Evolutionary conservation across 2,888 invertebrate species (phyloP), one percentile per base, ranked within the genome.

Genomic region (Caenorhabditis uteleia): DNA sequence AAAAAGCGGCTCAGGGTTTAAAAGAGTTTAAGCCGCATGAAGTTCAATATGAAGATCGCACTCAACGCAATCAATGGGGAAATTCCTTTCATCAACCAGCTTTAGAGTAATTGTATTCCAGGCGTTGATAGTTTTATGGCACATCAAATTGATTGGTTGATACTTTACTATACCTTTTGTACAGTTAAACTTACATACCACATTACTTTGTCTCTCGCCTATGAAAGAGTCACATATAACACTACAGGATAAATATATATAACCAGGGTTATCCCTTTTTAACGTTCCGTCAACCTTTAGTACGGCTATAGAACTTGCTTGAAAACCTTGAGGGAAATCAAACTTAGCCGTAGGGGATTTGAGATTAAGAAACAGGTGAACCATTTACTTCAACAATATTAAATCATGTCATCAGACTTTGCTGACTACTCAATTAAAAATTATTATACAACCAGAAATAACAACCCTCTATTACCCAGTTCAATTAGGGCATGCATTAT

Each of bases 401-500:
- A 43, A 10, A n/a, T n/a, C n/a, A n/a, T n/a, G n/a, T n/a, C n/a
- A n/a, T n/a, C n/a, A 42, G 56, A 56, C 10, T 56, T 56, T 21
- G 43, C 16, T 47, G 60, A 54, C 21, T 60, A 48, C 25, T 44
- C 49, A 51, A 34, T 65, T 44, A 61, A 69, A 62, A 67, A 67
- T 59, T 68, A 43, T 54, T 70, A 71, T 39, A 27, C 69, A 14
- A 25, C 48, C 43, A 57, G 69, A 59, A 62, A 71, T 21, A 71
- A 71, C 31, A 70, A 70, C 53, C 60, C 58, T 49, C 39, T 64
- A 29, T 47, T 68, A 43, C 66, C 69, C 27, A n/a, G 44, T 27
- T 48, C 48, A 20, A 74, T 74, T 42, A 70, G 74, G 74, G 74
- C 46, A 21, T 74, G 74, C 65, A 74, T 73, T 25, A 74, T 73